phyloP scores from a whole-genome alignment of 2,113 vertebrate species.

The Aptenodytes patagonicus region DNA sequence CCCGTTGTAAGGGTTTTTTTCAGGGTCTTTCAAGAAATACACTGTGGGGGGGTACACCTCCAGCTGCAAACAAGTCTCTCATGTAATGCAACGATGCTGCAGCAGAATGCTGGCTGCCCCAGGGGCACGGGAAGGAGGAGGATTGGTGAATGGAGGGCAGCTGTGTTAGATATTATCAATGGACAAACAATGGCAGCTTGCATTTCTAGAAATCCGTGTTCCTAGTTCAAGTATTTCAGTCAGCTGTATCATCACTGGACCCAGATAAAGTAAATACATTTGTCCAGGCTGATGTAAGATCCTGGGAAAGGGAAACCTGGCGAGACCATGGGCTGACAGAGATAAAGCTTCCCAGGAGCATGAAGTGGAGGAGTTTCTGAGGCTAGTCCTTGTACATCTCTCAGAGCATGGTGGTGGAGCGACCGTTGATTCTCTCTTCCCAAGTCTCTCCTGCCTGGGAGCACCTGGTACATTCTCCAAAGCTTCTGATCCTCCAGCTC shows the following conservation, averaged over 20 bases:
- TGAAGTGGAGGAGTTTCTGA: too few relatives aligned
- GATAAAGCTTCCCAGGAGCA: background rate
- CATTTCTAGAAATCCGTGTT: background rate
- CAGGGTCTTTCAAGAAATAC: background rate
- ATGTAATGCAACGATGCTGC: background rate
- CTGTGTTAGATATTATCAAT: background rate
- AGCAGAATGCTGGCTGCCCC: background rate
- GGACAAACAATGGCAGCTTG: background rate
- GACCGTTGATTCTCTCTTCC: constrained; percentile 69
- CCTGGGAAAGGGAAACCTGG: background rate
- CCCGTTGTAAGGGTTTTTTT: background rate
- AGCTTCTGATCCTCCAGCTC: background rate
- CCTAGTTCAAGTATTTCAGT: background rate
- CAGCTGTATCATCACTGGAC: background rate
- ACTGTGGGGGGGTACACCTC: accelerated
- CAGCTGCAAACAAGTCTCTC: accelerated
- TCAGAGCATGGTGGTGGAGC: background rate
- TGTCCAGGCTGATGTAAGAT: background rate
- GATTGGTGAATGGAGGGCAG: background rate
- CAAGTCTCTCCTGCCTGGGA: constrained; percentile 71
- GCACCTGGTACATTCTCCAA: constrained; percentile 65
- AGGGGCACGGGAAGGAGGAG: background rate
- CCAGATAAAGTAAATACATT: background rate
- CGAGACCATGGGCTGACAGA: background rate
- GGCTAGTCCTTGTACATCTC: background rate